phyloP scores from a whole-genome alignment of 2,797 vertebrate genomes.

The Paratrypauchen microcephalus region DNA sequence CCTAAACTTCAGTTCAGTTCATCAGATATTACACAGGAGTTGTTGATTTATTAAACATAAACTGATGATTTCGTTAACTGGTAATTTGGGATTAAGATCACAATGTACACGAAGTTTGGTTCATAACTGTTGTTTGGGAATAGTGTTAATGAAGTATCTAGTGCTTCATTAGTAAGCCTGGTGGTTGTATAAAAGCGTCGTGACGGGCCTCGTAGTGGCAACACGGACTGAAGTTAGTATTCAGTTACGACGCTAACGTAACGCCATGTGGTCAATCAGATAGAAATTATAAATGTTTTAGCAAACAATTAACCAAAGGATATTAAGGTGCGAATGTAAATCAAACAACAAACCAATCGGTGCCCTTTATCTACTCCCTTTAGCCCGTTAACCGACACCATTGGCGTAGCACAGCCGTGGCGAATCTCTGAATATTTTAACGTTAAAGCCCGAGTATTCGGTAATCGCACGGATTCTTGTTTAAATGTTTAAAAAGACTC shows the following conservation, averaged over 20 bases:
- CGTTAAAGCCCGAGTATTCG: neutral
- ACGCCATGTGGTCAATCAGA: neutral
- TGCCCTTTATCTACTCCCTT: neutral
- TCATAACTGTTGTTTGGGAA: neutral
- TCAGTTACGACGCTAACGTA: neutral
- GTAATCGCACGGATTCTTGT: neutral
- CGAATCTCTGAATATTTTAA: neutral
- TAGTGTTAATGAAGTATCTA: neutral
- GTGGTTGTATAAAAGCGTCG: constrained; percentile 23
- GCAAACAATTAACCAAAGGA: neutral
- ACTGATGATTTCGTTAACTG: neutral
- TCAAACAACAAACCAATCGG: neutral
- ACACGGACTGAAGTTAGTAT: neutral
- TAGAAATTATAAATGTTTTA: neutral
- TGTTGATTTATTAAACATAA: neutral
- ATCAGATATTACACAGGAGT: neutral
- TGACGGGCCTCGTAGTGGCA: constrained; percentile 24
- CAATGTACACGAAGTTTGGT: neutral
- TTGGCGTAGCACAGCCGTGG: neutral
- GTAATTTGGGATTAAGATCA: neutral
- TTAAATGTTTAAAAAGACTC: neutral
- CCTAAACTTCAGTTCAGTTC: neutral
- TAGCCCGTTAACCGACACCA: neutral
- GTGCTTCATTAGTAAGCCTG: neutral
- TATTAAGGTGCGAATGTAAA: neutral